Base-by-base conservation (phyloP, 2,797 vertebrate species). In the Schizothorax lantsangensis region DNA sequence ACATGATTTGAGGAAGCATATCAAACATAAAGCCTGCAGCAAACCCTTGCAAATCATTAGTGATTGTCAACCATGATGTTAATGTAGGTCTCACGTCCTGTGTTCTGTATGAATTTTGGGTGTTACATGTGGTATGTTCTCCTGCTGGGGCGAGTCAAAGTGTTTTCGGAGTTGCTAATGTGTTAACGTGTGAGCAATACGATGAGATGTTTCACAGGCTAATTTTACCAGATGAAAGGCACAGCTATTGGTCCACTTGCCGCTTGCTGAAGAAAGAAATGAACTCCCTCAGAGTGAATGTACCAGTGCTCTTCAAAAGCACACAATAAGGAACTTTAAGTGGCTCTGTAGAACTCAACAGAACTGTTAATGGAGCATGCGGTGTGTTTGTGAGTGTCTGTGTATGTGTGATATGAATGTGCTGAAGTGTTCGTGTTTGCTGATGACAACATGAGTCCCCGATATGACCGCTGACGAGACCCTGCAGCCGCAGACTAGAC, bases 391-490 rank as follows among this genome's bases (percentile, higher is more conserved):
- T 26, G 83, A 36, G 52, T 33, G 82, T 84, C 10, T 77, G 64
- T 54, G 83, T 49, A 30, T 84, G 83, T 84, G 84, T 59, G 77
- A 85, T 78, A 52, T 77, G 73, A 78, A 71, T 15, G 12, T 93
- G 91, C 92, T 92, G 91, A 88, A 77, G 91, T 87, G 89, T 79
- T 87, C 78, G 89, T 59, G 91, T 93, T 89, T 92, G 92, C 91
- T 91, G 93, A 94, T 93, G 93, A 94, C 90, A 91, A 91, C 92
- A 93, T 93, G 92, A 94, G 93, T 95, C 92, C 92, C 90, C 59
- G 84, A 88, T 91, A 92, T 84, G 89, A 88, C 88, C 73, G 85
- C 91, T 91, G 91, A 82, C 86, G 86, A 93, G 88, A 92, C 89
- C 90, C 90, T 93, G 92, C 94, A 93, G 93, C 90, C 89, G 87